These are phyloP conservation scores for Trachurus trachurus DNA, from an alignment of 2,797 vertebrate species.

Conservation along the genomic window DNA sequence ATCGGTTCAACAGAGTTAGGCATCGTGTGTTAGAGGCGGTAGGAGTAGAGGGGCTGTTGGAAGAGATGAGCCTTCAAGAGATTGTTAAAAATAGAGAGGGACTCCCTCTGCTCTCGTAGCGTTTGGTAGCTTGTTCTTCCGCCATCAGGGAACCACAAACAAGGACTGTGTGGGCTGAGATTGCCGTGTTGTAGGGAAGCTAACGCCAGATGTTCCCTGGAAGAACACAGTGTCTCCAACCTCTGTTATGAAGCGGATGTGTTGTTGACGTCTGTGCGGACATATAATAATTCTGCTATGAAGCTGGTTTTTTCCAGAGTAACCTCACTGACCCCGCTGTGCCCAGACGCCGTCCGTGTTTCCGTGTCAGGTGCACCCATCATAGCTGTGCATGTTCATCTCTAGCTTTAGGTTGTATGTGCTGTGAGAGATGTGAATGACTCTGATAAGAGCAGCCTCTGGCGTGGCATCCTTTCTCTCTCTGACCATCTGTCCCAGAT, in stretches of 20 bases:
- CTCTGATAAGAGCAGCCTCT: constrained; percentile 78
- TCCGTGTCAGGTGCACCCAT: constrained; percentile 34
- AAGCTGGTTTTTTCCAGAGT: background rate
- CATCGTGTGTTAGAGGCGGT: too few relatives aligned
- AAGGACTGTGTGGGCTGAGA: too few relatives aligned
- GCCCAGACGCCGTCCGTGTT: constrained; percentile 9
- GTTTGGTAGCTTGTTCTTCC: too few relatives aligned
- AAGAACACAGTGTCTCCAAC: background rate
- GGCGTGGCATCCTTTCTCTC: constrained; percentile 67
- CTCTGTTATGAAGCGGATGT: background rate
- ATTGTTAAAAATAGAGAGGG: too few relatives aligned
- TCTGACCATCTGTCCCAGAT: constrained; percentile 83
- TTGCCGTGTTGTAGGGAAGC: too few relatives aligned
- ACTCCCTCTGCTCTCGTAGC: too few relatives aligned
- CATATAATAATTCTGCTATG: background rate
- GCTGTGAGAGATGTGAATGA: constrained; percentile 48
- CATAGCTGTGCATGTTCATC: constrained; percentile 30
- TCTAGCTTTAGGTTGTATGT: constrained; percentile 47
- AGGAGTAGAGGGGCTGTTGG: too few relatives aligned
- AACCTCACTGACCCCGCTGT: constrained; percentile 7
- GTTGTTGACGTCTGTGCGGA: background rate
- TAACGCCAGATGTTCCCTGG: too few relatives aligned
- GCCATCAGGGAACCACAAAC: too few relatives aligned
- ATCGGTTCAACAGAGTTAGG: too few relatives aligned
- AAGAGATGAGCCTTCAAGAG: too few relatives aligned